Percentiles rank a stretch among this genome's conserved stretches.
Evolutionary conservation across 2,113 vertebrate species (phyloP).

Genomic region (Elanoides forficatus): DNA sequence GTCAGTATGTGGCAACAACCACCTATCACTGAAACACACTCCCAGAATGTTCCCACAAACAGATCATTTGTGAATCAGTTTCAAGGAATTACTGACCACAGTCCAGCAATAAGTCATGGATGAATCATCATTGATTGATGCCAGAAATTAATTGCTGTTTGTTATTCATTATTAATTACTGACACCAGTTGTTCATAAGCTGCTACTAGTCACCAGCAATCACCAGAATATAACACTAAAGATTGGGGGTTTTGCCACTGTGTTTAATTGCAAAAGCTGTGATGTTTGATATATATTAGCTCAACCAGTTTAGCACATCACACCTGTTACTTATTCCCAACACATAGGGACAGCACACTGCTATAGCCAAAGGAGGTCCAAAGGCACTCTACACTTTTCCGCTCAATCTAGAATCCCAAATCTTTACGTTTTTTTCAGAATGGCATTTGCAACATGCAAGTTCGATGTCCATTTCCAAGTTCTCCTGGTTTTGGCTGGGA

Average conservation of each 20-base stretch:
- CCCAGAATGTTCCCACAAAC: not conserved
- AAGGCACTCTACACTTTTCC: not conserved
- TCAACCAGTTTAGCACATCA: not conserved
- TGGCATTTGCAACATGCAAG: not conserved
- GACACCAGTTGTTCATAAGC: not conserved
- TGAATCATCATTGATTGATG: not conserved
- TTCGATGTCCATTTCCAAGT: not conserved
- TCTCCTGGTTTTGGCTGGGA: too few species aligned
- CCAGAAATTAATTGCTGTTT: not conserved
- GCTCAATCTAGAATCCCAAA: not conserved
- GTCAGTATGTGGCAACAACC: not conserved
- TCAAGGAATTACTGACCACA: not conserved
- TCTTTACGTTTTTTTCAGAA: not conserved
- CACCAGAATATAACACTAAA: not conserved
- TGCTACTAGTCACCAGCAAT: not conserved
- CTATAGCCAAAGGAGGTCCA: not conserved
- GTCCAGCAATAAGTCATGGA: not conserved
- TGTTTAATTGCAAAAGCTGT: not conserved
- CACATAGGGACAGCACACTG: accelerated
- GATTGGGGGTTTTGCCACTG: not conserved
- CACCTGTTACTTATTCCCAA: not conserved
- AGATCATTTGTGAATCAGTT: not conserved
- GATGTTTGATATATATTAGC: not conserved
- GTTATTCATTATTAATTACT: not conserved
- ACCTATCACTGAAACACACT: not conserved